Conservation (phyloP, 1,140 invertebrate species). For the Marisa cornuarietis region DNA sequence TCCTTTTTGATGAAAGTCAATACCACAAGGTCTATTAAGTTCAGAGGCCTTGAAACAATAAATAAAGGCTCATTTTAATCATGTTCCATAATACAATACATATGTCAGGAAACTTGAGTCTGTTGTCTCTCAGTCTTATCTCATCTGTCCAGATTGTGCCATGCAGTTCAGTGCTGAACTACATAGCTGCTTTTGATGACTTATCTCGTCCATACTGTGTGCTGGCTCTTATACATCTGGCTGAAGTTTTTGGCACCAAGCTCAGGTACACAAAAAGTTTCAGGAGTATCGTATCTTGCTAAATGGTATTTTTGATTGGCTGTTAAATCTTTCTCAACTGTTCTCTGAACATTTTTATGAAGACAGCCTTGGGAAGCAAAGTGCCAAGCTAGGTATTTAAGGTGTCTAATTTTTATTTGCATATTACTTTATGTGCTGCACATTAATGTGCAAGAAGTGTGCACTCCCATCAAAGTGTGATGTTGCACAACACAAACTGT, state of each 20-base stretch:
- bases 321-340: not conserved
- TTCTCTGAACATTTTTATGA: not conserved
- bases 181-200: slow-evolving; percentile 89
- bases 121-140: not conserved
- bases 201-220: slow-evolving; percentile 90
- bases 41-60: not conserved
- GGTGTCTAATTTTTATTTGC: too few relatives aligned
- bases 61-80: not conserved
- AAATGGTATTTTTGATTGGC: not conserved
- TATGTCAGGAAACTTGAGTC: not conserved
- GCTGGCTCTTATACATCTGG: slow-evolving; percentile 83
- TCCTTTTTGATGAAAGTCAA: too few relatives aligned
- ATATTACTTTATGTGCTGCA: too few relatives aligned
- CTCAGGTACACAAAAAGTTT: slow-evolving; percentile 37
- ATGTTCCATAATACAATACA: not conserved
- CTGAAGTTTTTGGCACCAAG: slow-evolving; percentile 77
- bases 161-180: slow-evolving; percentile 85
- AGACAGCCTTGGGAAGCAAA: too few relatives aligned
- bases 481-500: too few relatives aligned
- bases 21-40: not conserved
- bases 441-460: too few relatives aligned
- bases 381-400: too few relatives aligned
- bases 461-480: too few relatives aligned
- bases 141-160: slow-evolving; percentile 77
- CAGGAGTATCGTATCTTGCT: too few relatives aligned